These are phyloP conservation scores for Eupithecia subumbrata DNA, from an alignment of 2,888 invertebrate genomes.

Conservation along the genomic window DNA sequence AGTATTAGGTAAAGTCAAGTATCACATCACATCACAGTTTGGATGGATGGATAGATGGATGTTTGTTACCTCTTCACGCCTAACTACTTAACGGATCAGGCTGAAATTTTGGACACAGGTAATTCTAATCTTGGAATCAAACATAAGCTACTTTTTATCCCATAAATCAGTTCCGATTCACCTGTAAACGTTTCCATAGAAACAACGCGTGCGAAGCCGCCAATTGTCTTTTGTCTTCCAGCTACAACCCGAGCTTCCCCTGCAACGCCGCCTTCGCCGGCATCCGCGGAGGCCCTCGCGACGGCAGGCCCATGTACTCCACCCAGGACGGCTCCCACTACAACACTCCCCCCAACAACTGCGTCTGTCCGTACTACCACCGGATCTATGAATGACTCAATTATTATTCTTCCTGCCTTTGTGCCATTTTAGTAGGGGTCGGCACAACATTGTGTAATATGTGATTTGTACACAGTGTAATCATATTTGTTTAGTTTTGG, in stretches of 20 bases:
- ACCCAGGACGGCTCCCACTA: neutral
- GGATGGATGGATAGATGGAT: no score
- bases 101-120: no score
- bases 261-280: slow-evolving; percentile 6
- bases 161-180: no score
- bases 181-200: no score
- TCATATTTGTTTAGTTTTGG: neutral
- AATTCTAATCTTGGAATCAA: no score
- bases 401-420: neutral
- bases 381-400: slow-evolving; percentile 2
- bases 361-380: slow-evolving; percentile 2
- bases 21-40: no score
- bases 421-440: neutral
- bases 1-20: no score
- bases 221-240: neutral
- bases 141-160: no score
- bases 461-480: neutral
- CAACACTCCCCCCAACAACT: neutral
- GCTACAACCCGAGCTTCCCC: neutral
- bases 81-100: no score
- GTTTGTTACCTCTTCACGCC: no score
- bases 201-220: no score
- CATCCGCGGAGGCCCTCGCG: neutral
- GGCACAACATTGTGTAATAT: neutral
- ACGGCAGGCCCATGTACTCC: neutral